Evolutionary conservation across 2,113 vertebrate genomes (phyloP).

Genomic region (Macrotus californicus): DNA sequence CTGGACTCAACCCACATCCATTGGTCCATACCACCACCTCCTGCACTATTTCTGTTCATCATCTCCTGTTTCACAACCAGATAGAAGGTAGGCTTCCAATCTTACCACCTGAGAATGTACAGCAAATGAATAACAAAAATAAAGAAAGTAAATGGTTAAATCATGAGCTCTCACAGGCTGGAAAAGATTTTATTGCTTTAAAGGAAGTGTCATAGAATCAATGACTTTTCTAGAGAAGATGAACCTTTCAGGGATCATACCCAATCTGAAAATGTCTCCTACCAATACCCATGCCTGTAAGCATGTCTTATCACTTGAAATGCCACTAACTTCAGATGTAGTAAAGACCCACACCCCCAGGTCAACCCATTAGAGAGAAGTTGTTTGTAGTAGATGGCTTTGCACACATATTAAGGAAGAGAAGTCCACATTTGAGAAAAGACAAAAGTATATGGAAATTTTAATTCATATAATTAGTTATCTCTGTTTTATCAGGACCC

Average conservation of each 20-base stretch:
- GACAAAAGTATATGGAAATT: background rate
- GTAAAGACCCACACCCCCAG: background rate
- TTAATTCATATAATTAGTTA: background rate
- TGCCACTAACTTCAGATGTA: background rate
- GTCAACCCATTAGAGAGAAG: background rate
- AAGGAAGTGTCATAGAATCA: background rate
- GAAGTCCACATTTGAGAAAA: background rate
- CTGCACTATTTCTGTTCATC: background rate
- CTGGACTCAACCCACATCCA: background rate
- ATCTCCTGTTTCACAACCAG: background rate
- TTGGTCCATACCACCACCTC: background rate
- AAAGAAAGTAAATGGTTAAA: background rate
- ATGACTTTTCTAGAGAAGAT: background rate
- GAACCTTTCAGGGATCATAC: background rate
- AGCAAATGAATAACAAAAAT: background rate
- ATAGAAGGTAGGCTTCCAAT: background rate
- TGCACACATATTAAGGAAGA: background rate
- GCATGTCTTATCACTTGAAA: background rate
- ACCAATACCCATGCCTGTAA: background rate
- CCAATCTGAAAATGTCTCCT: background rate
- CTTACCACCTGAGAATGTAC: background rate
- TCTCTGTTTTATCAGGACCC: background rate
- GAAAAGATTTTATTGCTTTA: background rate
- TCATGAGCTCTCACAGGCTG: background rate
- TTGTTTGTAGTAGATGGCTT: background rate